A percentile compares a stretch with the other conserved stretches of the same genome.
Conservation (phyloP, 2,888 invertebrate genomes). For the Myopa testacea region DNA sequence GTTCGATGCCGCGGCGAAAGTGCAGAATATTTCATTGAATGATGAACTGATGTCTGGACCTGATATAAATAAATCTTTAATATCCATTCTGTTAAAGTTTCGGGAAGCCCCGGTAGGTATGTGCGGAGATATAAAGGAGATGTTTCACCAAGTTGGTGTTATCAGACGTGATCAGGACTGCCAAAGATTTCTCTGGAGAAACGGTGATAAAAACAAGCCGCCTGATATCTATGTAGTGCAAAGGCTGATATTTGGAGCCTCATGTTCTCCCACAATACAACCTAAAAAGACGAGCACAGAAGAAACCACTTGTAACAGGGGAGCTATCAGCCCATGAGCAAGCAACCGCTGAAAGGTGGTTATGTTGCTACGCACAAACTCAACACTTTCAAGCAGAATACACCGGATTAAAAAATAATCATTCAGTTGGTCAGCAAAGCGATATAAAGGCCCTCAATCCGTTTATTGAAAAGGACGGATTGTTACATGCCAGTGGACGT, state of each 20-base stretch:
- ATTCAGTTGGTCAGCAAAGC: background rate
- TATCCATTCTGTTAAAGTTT: background rate
- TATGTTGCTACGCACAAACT: background rate
- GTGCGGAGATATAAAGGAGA: constrained; percentile 1
- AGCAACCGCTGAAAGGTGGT: too few relatives aligned
- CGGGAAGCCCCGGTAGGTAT: background rate
- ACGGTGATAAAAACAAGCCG: background rate
- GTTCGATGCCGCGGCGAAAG: constrained; percentile 41
- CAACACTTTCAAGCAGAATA: background rate
- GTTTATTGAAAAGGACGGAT: constrained; percentile 2
- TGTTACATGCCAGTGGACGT: constrained; percentile 13
- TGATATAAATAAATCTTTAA: background rate
- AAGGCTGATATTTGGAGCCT: constrained; percentile 7
- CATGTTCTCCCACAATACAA: background rate
- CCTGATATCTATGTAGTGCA: constrained; percentile 1
- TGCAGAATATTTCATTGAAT: constrained; percentile 13
- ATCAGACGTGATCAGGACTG: background rate
- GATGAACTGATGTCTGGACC: background rate
- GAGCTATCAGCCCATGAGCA: too few relatives aligned
- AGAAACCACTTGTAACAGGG: background rate
- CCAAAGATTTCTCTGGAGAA: constrained; percentile 11
- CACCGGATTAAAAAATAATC: background rate
- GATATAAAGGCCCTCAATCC: background rate
- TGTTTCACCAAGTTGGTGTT: background rate
- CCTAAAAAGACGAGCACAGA: background rate